Base-by-base conservation (phyloP, 2,113 vertebrate genomes). In the Epinephelus fuscoguttatus region DNA sequence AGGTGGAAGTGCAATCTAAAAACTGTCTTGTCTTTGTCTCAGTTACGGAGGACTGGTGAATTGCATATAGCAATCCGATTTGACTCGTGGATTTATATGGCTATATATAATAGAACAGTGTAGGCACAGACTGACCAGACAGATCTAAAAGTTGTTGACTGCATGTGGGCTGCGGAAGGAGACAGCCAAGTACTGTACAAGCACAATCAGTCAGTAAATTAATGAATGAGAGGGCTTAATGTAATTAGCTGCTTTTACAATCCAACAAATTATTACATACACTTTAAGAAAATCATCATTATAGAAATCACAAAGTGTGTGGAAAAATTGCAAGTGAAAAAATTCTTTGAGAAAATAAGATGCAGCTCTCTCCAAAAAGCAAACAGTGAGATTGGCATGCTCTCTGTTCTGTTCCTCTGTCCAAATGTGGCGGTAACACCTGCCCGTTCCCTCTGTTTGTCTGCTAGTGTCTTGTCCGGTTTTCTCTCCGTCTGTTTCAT, bases 401-500 rank as follows among this genome's bases (percentile, higher is more conserved):
- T 37, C n/a, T 69, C 70, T 45, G 42, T 78, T 87, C 13, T 49
- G 50, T 55, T 69, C 71, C 50, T 72, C 33, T 45, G 70, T 88
- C 86, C 82, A 91, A 90, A 78, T 72, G 74, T 70, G 52, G 75
- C 57, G 30, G 61, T n/a, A 67, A 80, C 91, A 89, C 84, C 91
- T 88, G 91, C 53, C 71, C 21, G 21, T 80, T 91, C 78, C 84
- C 69, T 91, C 82, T 89, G 88, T 80, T 86, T 88, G 87, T 84
- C 75, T 83, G 84, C 45, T 55, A 17, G 73, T 75, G 84, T 88
- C 80, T 90, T 72, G 70, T 87, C 75, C 70, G 15, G 74, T 75
- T 82, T 85, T 63, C 78, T 76, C 86, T 86, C 86, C 70, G 21
- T 91, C 87, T 89, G 85, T 80, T 90, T 91, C 80, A 63, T 78